Evolutionary conservation across 2,113 vertebrate species (phyloP).

Genomic region (Notothenia coriiceps): DNA sequence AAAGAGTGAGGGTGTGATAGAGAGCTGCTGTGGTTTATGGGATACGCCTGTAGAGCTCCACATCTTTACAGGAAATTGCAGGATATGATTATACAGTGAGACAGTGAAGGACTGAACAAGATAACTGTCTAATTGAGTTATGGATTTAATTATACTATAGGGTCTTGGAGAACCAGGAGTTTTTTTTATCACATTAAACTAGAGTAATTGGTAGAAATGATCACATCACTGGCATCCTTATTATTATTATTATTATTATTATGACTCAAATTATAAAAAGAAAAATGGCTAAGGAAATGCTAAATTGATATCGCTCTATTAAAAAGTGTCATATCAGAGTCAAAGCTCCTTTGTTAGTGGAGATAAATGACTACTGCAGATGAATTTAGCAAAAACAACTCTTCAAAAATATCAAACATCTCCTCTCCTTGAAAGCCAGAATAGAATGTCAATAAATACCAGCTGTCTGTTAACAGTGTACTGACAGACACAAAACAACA

Average conservation of each 20-base stretch:
- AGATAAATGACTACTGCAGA: neutral
- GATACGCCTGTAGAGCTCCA: neutral
- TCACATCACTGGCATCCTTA: neutral
- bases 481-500: too few species aligned
- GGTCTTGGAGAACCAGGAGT: neutral
- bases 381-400: neutral
- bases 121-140: neutral
- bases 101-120: neutral
- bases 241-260: neutral
- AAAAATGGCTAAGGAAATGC: too few species aligned
- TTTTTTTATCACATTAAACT: neutral
- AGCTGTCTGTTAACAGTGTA: neutral
- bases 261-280: neutral
- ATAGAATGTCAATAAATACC: conserved; percentile 14
- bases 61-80: neutral
- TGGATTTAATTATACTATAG: conserved; percentile 1
- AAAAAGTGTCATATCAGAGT: neutral
- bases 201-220: neutral
- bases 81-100: neutral
- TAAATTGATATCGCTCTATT: too few species aligned
- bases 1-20: neutral
- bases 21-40: conserved; percentile 4
- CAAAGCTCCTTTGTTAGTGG: neutral
- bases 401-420: too few species aligned
- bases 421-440: neutral